Conservation (phyloP, 35 echinoderm and acorn worm genomes). For the Lytechinus pictus region DNA sequence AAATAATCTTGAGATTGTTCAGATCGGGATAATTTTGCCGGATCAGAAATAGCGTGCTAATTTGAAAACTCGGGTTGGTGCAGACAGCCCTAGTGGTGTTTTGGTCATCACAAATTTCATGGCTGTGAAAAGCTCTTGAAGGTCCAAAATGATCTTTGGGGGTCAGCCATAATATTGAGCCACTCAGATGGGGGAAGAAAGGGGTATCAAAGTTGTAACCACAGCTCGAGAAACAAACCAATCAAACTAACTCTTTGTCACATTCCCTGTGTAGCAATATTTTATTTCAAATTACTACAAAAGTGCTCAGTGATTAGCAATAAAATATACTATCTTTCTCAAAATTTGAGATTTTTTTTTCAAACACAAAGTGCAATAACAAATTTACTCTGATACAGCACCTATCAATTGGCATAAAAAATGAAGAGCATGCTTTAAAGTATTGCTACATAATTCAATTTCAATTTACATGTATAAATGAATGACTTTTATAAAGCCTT, state of each 20-base stretch:
- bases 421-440: not conserved
- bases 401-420: not conserved
- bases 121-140: no score
- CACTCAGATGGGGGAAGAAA: no score
- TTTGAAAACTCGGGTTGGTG: no score
- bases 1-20: no score
- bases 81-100: no score
- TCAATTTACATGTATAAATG: not conserved
- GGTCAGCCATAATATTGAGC: no score
- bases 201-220: no score
- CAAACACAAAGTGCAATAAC: not conserved
- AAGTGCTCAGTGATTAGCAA: not conserved
- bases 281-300: slow-evolving; percentile 5
- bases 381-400: not conserved
- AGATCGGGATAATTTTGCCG: no score
- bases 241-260: not conserved
- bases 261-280: not conserved
- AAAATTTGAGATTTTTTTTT: not conserved
- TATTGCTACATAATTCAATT: no score
- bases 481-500: not conserved
- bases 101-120: no score
- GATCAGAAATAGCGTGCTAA: no score
- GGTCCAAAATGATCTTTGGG: no score
- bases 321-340: slow-evolving; percentile 8
- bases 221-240: not conserved